phyloP scores from a whole-genome alignment of 2,113 vertebrate species.

The Scomber japonicus region DNA sequence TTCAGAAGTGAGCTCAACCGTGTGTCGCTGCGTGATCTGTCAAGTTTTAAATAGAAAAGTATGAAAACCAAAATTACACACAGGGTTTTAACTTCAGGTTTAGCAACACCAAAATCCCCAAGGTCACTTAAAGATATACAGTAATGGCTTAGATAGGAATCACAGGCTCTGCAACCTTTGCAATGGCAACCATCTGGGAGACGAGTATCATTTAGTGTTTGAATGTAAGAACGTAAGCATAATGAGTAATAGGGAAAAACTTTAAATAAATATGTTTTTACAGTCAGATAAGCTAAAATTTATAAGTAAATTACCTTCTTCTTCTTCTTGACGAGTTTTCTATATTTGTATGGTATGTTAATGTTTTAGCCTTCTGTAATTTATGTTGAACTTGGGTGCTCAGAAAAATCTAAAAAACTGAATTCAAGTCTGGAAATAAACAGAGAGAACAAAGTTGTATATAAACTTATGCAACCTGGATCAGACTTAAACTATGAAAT shows the following conservation, averaged over 20 bases:
- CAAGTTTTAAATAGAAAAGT: neutral
- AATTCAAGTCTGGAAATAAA: neutral
- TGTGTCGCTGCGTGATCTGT: conserved; percentile 3
- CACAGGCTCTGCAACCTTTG: conserved; percentile 12
- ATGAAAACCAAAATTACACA: conserved; percentile 22
- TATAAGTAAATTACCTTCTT: neutral
- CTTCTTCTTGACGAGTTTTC: neutral
- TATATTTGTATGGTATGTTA: neutral
- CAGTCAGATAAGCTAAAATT: neutral
- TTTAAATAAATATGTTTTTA: conserved; percentile 13
- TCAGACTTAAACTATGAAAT: conserved; percentile 12
- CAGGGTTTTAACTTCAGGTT: neutral
- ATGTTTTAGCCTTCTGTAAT: neutral
- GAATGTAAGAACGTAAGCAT: neutral
- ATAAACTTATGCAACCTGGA: conserved; percentile 24
- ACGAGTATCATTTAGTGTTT: neutral
- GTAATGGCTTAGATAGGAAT: conserved; percentile 5
- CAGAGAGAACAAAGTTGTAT: conserved; percentile 28
- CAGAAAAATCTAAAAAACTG: neutral
- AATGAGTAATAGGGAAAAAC: conserved; percentile 5
- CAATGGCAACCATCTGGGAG: conserved; percentile 30
- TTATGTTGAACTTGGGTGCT: neutral
- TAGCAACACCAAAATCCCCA: neutral
- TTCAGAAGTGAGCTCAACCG: neutral
- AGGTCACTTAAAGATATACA: neutral